phyloP scores from a whole-genome alignment of 1,140 invertebrate species.

The Manduca sexta region DNA sequence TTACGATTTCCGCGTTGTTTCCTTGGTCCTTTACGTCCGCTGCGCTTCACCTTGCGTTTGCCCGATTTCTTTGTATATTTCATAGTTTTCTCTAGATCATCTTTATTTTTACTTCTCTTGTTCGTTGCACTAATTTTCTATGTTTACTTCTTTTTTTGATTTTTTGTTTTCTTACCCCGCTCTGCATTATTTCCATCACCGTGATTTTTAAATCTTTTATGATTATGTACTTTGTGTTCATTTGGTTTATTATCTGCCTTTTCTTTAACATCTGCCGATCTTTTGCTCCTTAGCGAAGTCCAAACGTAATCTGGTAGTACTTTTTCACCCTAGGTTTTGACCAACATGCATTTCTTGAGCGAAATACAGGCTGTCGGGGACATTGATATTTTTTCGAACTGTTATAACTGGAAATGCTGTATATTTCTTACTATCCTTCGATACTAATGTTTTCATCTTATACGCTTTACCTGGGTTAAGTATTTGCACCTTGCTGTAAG shows the following conservation, averaged over 20 bases:
- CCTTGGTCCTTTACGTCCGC: too few relatives aligned
- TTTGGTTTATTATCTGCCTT: constrained; percentile 3
- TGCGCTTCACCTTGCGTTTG: too few relatives aligned
- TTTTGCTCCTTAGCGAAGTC: constrained; percentile 10
- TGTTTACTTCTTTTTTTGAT: constrained; percentile 3
- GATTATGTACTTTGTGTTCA: neutral
- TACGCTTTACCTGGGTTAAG: constrained; percentile 7
- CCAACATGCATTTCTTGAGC: constrained; percentile 8
- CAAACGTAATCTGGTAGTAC: constrained; percentile 22
- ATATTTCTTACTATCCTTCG: constrained; percentile 8
- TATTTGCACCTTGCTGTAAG: constrained; percentile 4
- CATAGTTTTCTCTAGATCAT: too few relatives aligned
- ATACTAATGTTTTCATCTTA: constrained; percentile 6
- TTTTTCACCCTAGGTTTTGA: constrained; percentile 26
- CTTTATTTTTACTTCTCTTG: too few relatives aligned
- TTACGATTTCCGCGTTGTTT: too few relatives aligned
- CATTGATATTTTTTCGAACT: constrained; percentile 5
- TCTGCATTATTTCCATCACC: too few relatives aligned
- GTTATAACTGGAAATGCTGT: constrained; percentile 19
- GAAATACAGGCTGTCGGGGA: constrained; percentile 31
- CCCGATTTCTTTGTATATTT: too few relatives aligned
- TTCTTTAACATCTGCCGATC: constrained; percentile 12
- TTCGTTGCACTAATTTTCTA: neutral
- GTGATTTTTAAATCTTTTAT: too few relatives aligned
- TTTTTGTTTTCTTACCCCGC: constrained; percentile 1